A percentile compares a stretch with the other conserved stretches of the same genome.
These are phyloP conservation scores for Cataglyphis hispanica DNA, from an alignment of 1,140 invertebrate species.

Conservation along the genomic window DNA sequence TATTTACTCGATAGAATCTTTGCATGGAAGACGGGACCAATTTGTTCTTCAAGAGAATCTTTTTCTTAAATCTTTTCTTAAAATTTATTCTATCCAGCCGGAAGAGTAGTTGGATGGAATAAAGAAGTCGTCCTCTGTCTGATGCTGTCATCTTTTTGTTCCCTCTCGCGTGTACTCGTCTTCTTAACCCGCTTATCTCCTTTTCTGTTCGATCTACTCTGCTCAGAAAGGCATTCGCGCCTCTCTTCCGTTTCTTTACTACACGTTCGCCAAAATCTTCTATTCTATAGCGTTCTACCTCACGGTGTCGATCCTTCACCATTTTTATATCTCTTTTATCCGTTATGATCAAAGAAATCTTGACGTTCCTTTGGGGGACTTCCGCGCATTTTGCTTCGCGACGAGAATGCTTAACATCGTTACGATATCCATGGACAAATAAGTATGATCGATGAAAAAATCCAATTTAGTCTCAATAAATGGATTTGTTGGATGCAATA, in stretches of 20 bases:
- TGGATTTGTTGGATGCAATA: neutral
- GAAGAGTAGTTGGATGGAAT: constrained; percentile 55
- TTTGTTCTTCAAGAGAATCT: constrained; percentile 54
- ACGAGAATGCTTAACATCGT: constrained; percentile 47
- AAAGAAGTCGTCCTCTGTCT: constrained; percentile 60
- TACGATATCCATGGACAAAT: constrained; percentile 36
- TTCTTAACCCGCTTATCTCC: constrained; percentile 61
- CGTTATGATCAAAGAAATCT: constrained; percentile 51
- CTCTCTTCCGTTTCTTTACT: constrained; percentile 18
- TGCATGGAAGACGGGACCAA: constrained; percentile 17
- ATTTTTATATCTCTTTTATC: constrained; percentile 38
- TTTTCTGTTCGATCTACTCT: constrained; percentile 60
- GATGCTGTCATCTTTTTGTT: constrained; percentile 55
- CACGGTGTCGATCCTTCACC: constrained; percentile 18
- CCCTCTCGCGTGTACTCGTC: constrained; percentile 52
- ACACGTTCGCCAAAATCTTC: constrained; percentile 40
- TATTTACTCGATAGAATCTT: constrained; percentile 24
- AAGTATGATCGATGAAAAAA: constrained; percentile 28
- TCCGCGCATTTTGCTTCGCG: constrained; percentile 37
- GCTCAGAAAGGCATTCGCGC: constrained; percentile 54
- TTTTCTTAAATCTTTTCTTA: constrained; percentile 40
- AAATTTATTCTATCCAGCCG: constrained; percentile 59
- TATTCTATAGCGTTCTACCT: constrained; percentile 36
- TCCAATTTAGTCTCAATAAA: neutral
- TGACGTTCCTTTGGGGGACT: constrained; percentile 31